These are phyloP conservation scores for Sphenopsis melanotis DNA, from an alignment of 2,797 vertebrate species.

Conservation along the genomic window DNA sequence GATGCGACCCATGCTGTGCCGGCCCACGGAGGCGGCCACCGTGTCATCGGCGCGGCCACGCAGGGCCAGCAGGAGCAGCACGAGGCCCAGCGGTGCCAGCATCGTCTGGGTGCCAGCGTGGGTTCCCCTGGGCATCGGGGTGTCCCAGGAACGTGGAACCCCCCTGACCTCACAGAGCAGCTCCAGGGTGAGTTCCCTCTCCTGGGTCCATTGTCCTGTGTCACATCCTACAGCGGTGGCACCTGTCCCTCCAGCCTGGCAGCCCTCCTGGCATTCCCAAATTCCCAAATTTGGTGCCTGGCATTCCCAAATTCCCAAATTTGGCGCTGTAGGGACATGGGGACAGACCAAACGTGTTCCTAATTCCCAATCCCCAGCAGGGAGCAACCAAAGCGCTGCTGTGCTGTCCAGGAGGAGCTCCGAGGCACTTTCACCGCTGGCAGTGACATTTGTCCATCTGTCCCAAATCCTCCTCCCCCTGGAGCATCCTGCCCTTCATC, in stretches of 20 bases:
- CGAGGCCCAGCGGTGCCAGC: accelerated
- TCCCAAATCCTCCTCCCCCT: neutral
- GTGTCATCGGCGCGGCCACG: neutral
- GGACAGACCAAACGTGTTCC: neutral
- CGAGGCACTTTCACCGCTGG: neutral
- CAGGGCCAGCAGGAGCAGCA: neutral
- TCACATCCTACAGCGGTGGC: neutral
- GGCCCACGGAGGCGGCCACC: constrained; percentile 75
- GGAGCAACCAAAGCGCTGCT: neutral
- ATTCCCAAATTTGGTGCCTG: no score
- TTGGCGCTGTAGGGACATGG: neutral
- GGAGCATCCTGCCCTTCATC: neutral
- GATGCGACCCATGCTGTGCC: constrained; percentile 80
- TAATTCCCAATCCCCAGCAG: neutral
- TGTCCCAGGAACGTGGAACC: accelerated
- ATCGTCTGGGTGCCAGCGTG: neutral
- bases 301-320: neutral
- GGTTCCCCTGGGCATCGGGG: accelerated
- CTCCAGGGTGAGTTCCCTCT: neutral
- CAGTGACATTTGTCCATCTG: neutral
- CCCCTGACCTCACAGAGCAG: neutral
- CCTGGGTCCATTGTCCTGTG: neutral
- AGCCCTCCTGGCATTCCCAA: neutral
- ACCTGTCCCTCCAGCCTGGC: neutral
- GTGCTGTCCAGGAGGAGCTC: neutral